These are phyloP conservation scores for Triplophysa rosa DNA, from an alignment of 2,113 vertebrate species.

Conservation along the genomic window DNA sequence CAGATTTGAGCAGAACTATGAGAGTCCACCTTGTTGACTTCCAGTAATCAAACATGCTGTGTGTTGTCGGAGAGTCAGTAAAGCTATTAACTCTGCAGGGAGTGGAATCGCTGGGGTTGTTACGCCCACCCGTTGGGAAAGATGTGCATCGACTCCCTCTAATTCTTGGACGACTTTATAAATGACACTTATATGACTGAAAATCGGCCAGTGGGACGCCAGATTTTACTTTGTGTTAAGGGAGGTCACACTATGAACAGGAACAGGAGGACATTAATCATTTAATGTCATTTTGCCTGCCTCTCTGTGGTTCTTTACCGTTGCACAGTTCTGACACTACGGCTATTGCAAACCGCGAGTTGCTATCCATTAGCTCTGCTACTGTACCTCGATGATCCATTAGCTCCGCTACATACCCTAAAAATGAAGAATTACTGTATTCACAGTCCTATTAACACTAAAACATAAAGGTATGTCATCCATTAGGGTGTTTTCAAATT, in stretches of 20 bases:
- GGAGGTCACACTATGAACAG: not conserved
- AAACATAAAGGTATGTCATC: conserved; percentile 19
- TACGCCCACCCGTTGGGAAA: too few relatives aligned
- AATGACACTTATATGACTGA: too few relatives aligned
- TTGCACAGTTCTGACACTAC: not conserved
- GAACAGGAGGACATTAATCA: conserved; percentile 2
- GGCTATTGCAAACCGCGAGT: conserved; percentile 46
- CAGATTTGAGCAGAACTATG: too few relatives aligned
- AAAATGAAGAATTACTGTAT: conserved; percentile 17
- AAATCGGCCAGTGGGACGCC: too few relatives aligned
- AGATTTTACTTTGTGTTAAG: too few relatives aligned
- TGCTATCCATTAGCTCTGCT: conserved; percentile 66
- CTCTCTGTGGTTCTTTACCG: not conserved
- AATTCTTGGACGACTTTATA: too few relatives aligned
- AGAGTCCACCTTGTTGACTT: too few relatives aligned
- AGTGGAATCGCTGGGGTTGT: too few relatives aligned
- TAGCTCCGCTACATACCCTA: conserved; percentile 53
- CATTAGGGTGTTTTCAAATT: conserved; percentile 34
- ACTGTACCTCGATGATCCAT: conserved; percentile 66
- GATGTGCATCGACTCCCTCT: too few relatives aligned
- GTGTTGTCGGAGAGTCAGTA: too few relatives aligned
- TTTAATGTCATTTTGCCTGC: not conserved
- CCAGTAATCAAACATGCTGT: too few relatives aligned
- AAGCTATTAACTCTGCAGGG: too few relatives aligned
- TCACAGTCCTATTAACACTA: not conserved